Evolutionary conservation across 35 echinoderm and acorn worm genomes (phyloP).

Genomic region (Stichopus chloronotus): DNA sequence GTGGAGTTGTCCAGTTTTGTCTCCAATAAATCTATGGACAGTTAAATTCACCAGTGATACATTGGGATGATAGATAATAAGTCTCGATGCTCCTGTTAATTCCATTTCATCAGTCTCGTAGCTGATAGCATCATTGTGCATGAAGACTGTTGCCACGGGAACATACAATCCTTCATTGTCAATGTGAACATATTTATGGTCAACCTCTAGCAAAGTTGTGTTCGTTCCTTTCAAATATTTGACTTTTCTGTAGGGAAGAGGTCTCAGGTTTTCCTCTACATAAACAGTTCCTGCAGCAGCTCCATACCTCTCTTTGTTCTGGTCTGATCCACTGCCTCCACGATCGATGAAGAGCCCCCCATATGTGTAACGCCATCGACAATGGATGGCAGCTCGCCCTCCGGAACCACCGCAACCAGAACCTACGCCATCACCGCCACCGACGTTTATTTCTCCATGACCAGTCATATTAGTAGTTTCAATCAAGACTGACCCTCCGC

Average conservation of each 20-base stretch:
- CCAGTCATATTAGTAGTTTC: constrained; percentile 93
- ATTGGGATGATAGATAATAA: constrained; percentile 78
- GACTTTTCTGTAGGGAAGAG: constrained; percentile 75
- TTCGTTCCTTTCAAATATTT: constrained; percentile 84
- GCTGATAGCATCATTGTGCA: constrained; percentile 66
- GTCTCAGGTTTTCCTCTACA: constrained; percentile 87
- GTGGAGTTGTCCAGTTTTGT: constrained; percentile 88
- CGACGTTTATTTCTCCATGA: constrained; percentile 83
- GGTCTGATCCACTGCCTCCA: constrained; percentile 67
- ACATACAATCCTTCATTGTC: constrained; percentile 81
- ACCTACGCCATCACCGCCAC: constrained; percentile 68
- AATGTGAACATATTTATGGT: constrained; percentile 89
- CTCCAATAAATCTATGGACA: constrained; percentile 86
- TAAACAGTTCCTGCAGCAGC: constrained; percentile 89
- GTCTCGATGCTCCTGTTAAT: constrained; percentile 76
- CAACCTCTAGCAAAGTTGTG: constrained; percentile 77
- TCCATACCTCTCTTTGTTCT: constrained; percentile 51
- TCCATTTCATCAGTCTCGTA: constrained; percentile 94
- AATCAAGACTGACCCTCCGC: constrained; percentile 81
- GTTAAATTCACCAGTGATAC: constrained; percentile 61
- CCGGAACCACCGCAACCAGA: constrained; percentile 80
- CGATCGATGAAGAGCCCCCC: constrained; percentile 78
- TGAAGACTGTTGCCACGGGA: constrained; percentile 79
- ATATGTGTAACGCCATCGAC: constrained; percentile 88
- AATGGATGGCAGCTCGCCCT: constrained; percentile 84